Evolutionary conservation across 2,797 vertebrate species (phyloP).

Genomic region (Hydrocynus forskahlii): DNA sequence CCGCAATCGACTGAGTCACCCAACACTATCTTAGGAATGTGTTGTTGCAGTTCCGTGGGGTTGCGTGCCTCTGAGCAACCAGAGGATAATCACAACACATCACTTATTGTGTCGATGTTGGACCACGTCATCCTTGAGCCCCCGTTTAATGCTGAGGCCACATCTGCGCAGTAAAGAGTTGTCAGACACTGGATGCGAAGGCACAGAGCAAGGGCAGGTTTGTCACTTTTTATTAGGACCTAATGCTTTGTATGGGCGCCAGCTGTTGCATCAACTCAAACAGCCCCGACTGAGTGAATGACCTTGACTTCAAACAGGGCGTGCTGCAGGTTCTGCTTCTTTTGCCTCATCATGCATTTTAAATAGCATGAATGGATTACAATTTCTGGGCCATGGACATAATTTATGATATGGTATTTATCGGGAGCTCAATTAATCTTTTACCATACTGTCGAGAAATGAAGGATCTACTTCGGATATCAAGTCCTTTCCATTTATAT

Average conservation of each 20-base stretch:
- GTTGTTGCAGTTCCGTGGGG: constrained; percentile 50
- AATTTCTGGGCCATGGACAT: constrained; percentile 76
- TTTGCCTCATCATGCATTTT: constrained; percentile 85
- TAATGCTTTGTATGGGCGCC: constrained; percentile 90
- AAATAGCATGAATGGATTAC: constrained; percentile 82
- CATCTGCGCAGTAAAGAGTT: constrained; percentile 79
- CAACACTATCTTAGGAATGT: constrained; percentile 60
- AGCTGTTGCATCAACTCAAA: constrained; percentile 91
- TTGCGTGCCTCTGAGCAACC: constrained; percentile 28
- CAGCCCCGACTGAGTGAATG: constrained; percentile 86
- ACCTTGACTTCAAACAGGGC: constrained; percentile 90
- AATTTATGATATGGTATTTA: constrained; percentile 70
- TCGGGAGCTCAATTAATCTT: constrained; percentile 65
- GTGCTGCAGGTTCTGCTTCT: constrained; percentile 76
- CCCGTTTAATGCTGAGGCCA: constrained; percentile 75
- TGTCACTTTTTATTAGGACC: constrained; percentile 87
- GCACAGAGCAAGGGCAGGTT: constrained; percentile 79
- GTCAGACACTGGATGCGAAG: constrained; percentile 72
- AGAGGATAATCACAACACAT: constrained; percentile 29
- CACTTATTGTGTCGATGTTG: constrained; percentile 4
- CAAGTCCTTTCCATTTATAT: constrained; percentile 65
- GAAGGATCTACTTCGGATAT: constrained; percentile 65
- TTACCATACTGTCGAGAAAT: constrained; percentile 57
- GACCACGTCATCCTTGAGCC: constrained; percentile 77
- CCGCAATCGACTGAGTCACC: constrained; percentile 72